Evolutionary conservation across 2,113 vertebrate species (phyloP), one percentile per base, ranked within the genome.

Genomic region (Hippocampus zosterae): DNA sequence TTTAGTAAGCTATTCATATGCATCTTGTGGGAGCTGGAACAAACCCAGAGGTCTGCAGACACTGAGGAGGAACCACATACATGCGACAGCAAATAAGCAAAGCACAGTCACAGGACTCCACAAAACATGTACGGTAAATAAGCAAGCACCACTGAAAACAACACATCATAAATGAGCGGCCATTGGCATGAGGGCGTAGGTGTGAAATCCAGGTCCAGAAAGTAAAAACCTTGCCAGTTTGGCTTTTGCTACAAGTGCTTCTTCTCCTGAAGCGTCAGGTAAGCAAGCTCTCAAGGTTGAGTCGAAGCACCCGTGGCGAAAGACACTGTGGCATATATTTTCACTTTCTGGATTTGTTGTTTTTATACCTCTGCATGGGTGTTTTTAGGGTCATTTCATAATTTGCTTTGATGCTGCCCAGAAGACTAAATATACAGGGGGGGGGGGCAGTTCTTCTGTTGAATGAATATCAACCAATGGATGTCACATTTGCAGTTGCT

Each of bases 1-100:
- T 90, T 92, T 86, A 90, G 75, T 85, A 92, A 83, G 79, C 85
- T 92, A 92, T 91, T 92, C 88, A 91, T 88, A 75, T 93, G 88
- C 92, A 93, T 92, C 90, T 75, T 79, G 90, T 40, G 67, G 89
- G 40, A 61, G 72, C 72, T 46, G 77, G 78, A 78, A 81, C 80
- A 81, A 66, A 87, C 59, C 67, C 80, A 80, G 80, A 81, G 16
- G 72, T 62, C 77, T 77, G 81, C 71, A 77, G 85, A 79, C 66
- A 75, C 87, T 90, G 90, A 81, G 81, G 76, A 85, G 72, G 76
- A 85, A 82, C 79, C 79, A 88, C 86, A 90, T 27, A 84, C 82
- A 86, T 60, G 73, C 83, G 67, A 85, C 73, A 84, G 57, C 67
- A 84, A 46, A 78, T 87, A 72, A 90, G 77, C 75, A 76, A 52